These are phyloP conservation scores for Malurus cyaneus DNA, from an alignment of 2,113 vertebrate genomes.

Conservation along the genomic window DNA sequence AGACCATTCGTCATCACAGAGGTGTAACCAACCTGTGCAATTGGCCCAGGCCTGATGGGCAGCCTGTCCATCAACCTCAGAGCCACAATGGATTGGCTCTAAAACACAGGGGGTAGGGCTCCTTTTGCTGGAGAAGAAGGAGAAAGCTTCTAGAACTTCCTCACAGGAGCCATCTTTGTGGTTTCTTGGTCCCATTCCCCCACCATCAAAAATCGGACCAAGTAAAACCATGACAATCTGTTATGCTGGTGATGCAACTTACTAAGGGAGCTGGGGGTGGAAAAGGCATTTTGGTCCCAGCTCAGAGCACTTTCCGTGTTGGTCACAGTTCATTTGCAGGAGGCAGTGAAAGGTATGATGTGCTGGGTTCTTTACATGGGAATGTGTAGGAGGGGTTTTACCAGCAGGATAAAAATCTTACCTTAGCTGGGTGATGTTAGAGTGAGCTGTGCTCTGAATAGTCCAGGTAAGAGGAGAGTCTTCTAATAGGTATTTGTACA, in stretches of 20 bases:
- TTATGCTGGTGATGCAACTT: not conserved
- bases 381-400: not conserved
- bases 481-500: not conserved
- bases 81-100: too few relatives aligned
- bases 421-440: not conserved
- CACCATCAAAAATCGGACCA: too few relatives aligned
- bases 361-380: fast-evolving
- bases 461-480: not conserved
- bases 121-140: too few relatives aligned
- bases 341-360: fast-evolving
- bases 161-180: too few relatives aligned
- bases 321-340: fast-evolving
- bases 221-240: not conserved
- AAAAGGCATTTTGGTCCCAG: not conserved
- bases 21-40: too few relatives aligned
- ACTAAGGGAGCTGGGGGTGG: not conserved
- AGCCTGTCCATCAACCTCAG: too few relatives aligned
- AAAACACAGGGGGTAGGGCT: too few relatives aligned
- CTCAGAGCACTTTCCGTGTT: fast-evolving
- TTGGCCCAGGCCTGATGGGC: too few relatives aligned
- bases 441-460: not conserved
- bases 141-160: too few relatives aligned
- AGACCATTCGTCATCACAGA: too few relatives aligned
- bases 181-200: too few relatives aligned
- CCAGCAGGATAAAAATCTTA: not conserved